Base-by-base conservation (phyloP, 2,888 invertebrate genomes). In the Chrysina gloriosa region DNA sequence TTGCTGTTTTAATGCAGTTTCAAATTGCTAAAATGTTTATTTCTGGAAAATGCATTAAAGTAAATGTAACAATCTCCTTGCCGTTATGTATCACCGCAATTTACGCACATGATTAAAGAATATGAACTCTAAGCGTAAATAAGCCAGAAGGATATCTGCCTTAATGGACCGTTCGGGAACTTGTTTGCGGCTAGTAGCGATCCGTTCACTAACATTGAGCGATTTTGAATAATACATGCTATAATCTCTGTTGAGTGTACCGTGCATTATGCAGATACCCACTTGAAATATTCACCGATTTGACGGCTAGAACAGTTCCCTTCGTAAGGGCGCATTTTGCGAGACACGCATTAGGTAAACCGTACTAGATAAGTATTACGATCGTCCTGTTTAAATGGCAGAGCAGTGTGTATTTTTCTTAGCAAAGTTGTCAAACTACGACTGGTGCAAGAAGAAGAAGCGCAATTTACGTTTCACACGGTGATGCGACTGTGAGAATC, bases 141-240 rank as follows among this genome's bases (percentile, higher is more conserved):
- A 61, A 61, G 42, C 58, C 14, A 27, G 25, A 25, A 27, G 25
- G 25, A 58, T 25, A 14, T 27, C 42, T 9, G 29, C 9, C 45
- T 68, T 52, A 56, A 52, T 64, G 63, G 50, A 54, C 48, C 29
- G 58, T 36, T 67, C 36, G 36, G 66, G 65, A 65, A 71, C 70
- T 72, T 72, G 71, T 72, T 70, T 74, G 74, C 68, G 70, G 71
- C 54, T 67, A 69, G 67, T 56, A 42, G 48, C 63, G 69, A 71
- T 71, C 70, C 70, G 42, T 65, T 65, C 65, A 67, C 69, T 71
- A 68, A 70, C 68, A 67, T 56, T 67, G 69, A 68, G 65, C 63
- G 67, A 72, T 71, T 71, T 71, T 77, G 76, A 76, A 77, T 76
- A 75, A 77, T 75, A 74, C 77, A 77, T 77, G 72, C 71, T 74